A percentile compares a stretch with the other conserved stretches of the same genome.
These are phyloP conservation scores for Phrynosoma blainvillii DNA, from an alignment of 2,113 vertebrate species.

Conservation along the genomic window DNA sequence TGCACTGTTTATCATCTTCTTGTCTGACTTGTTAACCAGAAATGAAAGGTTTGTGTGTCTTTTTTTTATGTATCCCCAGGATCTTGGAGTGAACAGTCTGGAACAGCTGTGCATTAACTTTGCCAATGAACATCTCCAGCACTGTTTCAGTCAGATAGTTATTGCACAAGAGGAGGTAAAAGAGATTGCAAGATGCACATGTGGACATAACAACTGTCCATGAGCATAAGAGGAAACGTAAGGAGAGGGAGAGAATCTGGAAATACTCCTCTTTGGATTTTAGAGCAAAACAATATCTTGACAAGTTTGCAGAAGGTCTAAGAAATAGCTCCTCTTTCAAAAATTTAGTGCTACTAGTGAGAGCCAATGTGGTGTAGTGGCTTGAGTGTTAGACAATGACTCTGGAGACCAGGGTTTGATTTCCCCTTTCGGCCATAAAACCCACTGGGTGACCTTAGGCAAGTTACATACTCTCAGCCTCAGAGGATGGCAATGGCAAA, in stretches of 20 bases:
- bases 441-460: no score
- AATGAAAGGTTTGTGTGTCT: not conserved
- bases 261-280: no score
- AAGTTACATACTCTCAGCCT: no score
- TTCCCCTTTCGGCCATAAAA: no score
- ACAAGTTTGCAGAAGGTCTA: no score
- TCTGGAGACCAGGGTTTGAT: no score
- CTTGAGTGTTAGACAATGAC: no score
- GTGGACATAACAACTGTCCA: not conserved
- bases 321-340: no score
- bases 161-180: constrained; percentile 88
- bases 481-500: no score
- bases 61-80: constrained; percentile 68
- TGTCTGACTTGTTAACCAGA: not conserved
- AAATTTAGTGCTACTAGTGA: not conserved
- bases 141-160: constrained; percentile 82
- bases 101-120: constrained; percentile 95
- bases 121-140: constrained; percentile 88
- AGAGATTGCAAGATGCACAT: not conserved
- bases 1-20: not conserved
- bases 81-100: constrained; percentile 88
- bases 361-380: no score
- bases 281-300: no score
- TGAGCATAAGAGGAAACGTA: not conserved
- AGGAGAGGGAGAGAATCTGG: no score